Percentiles rank a stretch among this genome's conserved stretches.
Conservation (phyloP, 2,888 invertebrate species). For the Agrochola macilenta region DNA sequence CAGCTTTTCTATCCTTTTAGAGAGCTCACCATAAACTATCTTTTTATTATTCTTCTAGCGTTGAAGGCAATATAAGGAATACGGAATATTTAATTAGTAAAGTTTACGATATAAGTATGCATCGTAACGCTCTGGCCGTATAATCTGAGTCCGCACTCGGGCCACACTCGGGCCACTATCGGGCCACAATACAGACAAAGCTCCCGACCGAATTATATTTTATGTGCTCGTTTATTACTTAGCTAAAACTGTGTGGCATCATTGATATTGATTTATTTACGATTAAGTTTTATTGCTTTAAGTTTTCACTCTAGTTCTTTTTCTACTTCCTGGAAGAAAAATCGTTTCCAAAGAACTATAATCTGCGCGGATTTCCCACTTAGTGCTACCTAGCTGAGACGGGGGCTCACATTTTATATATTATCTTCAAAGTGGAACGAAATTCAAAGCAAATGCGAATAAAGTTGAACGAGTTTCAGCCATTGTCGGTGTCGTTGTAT, state of each 20-base stretch:
- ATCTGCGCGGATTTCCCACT: conserved; percentile 9
- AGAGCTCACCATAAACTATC: conserved; percentile 20
- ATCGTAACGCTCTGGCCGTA: conserved; percentile 38
- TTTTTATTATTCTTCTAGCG: conserved; percentile 59
- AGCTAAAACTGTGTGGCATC: conserved; percentile 14
- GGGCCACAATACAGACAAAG: conserved; percentile 18
- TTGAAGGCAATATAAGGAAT: conserved; percentile 51
- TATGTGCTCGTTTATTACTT: conserved; percentile 28
- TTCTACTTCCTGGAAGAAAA: neutral
- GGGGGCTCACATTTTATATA: conserved; percentile 41
- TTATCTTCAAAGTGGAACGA: conserved; percentile 54
- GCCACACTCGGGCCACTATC: conserved; percentile 21
- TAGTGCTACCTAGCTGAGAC: conserved; percentile 31
- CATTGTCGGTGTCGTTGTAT: conserved; percentile 65
- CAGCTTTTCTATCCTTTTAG: conserved; percentile 18
- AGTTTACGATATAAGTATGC: conserved; percentile 59
- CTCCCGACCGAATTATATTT: conserved; percentile 26
- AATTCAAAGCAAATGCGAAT: conserved; percentile 67
- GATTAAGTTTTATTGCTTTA: neutral
- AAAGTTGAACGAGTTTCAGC: conserved; percentile 60
- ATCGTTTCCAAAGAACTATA: conserved; percentile 10
- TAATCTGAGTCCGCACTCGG: conserved; percentile 36
- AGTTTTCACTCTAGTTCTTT: neutral
- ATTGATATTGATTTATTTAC: conserved; percentile 10
- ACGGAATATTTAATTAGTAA: conserved; percentile 61